These are phyloP conservation scores for Stenodera caucasica DNA, from an alignment of 2,888 invertebrate genomes.

Conservation along the genomic window DNA sequence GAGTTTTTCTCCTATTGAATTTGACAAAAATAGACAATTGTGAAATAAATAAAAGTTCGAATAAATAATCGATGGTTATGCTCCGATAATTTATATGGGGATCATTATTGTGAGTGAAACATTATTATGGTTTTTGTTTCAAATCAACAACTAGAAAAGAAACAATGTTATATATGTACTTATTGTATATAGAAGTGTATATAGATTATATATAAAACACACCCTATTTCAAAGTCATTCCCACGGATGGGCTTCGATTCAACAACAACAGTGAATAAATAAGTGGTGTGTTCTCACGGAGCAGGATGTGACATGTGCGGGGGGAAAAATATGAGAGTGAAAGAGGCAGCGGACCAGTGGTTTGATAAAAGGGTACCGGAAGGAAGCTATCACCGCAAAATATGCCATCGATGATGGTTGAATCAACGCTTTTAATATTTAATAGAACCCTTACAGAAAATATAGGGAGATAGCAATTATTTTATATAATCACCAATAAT, in stretches of 20 bases:
- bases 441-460: background rate
- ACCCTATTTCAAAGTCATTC: constrained; percentile 39
- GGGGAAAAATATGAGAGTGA: constrained; percentile 15
- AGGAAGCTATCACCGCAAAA: constrained; percentile 42
- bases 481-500: too few species aligned
- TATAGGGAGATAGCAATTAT: too few species aligned
- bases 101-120: constrained; percentile 19
- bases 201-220: constrained; percentile 26
- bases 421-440: constrained; percentile 4
- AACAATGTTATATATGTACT: constrained; percentile 6
- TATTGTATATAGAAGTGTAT: constrained; percentile 3
- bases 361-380: constrained; percentile 40
- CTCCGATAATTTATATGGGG: constrained; percentile 23
- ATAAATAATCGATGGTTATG: constrained; percentile 14
- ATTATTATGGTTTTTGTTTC: constrained; percentile 22
- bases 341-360: constrained; percentile 26
- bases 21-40: too few species aligned
- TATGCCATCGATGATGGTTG: constrained; percentile 34
- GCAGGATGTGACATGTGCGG: constrained; percentile 43
- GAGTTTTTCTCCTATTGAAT: background rate
- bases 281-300: constrained; percentile 44
- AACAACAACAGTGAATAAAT: constrained; percentile 36
- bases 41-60: too few species aligned
- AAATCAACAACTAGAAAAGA: constrained; percentile 21
- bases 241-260: constrained; percentile 43